A percentile compares a stretch with the other conserved stretches of the same genome.
phyloP scores from a whole-genome alignment of 1,140 invertebrate species.

The Scaptomyza graminum region DNA sequence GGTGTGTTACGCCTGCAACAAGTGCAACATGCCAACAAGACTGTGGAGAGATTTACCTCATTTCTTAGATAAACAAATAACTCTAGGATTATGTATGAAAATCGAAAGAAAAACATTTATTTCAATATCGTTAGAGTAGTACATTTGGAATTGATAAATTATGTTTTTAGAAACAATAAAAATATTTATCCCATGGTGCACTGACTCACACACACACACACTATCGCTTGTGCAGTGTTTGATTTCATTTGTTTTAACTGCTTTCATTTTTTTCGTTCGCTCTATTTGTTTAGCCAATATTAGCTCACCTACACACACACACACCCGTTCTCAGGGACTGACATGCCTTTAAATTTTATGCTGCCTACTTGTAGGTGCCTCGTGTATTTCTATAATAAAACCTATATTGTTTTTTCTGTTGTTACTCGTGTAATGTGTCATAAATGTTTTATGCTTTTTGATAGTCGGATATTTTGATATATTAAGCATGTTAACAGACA shows the following conservation, averaged over 20 bases:
- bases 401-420: slow-evolving; percentile 29
- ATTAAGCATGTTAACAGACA: slow-evolving; percentile 50
- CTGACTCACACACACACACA: neutral
- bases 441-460: slow-evolving; percentile 68
- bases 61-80: too few relatives aligned
- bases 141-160: too few relatives aligned
- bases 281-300: slow-evolving; percentile 68
- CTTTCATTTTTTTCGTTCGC: slow-evolving; percentile 77
- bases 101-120: too few relatives aligned
- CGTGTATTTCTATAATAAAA: slow-evolving; percentile 52
- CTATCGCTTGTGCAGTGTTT: slow-evolving; percentile 64
- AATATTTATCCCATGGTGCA: neutral
- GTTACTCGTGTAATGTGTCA: slow-evolving; percentile 41
- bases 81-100: too few relatives aligned
- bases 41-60: too few relatives aligned
- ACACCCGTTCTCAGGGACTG: too few relatives aligned
- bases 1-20: slow-evolving; percentile 59
- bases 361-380: slow-evolving; percentile 33
- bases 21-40: slow-evolving; percentile 57
- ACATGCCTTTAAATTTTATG: slow-evolving; percentile 24
- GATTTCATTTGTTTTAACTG: slow-evolving; percentile 77
- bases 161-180: too few relatives aligned
- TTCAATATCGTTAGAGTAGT: too few relatives aligned
- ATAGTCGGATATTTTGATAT: slow-evolving; percentile 55
- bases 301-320: neutral